Evolutionary conservation across 2,113 vertebrate species (phyloP).

Genomic region (Strigops habroptila): DNA sequence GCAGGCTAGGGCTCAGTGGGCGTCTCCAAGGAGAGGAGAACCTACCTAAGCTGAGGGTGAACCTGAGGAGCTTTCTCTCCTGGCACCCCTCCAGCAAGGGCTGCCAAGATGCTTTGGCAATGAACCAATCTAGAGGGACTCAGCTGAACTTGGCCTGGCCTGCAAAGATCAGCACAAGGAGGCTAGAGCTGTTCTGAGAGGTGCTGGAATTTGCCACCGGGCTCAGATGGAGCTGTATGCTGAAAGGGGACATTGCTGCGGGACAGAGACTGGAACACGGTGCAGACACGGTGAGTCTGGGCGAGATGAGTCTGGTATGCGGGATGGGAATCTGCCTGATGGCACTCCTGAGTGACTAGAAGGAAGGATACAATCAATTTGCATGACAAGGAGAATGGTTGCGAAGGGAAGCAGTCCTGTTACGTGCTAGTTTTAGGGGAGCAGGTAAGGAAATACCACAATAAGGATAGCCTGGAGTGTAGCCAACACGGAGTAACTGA

Average conservation of each 20-base stretch:
- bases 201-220: neutral
- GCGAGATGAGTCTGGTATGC: rapidly evolving
- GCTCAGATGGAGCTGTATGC: neutral
- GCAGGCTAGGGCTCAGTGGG: neutral
- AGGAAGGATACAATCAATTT: neutral
- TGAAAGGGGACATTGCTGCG: neutral
- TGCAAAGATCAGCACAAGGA: neutral
- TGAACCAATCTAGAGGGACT: neutral
- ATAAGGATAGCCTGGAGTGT: neutral
- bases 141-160: conserved; percentile 3
- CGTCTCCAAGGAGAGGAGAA: neutral
- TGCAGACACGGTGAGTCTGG: neutral
- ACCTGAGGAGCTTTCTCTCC: neutral
- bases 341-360: neutral
- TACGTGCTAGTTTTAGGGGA: neutral
- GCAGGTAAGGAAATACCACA: neutral
- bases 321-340: neutral
- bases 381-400: neutral
- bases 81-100: neutral
- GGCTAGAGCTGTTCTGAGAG: neutral
- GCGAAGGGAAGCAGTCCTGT: neutral
- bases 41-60: neutral
- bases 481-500: neutral
- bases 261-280: neutral
- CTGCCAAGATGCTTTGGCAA: conserved; percentile 20